Conservation (phyloP, 2,797 vertebrate genomes). For the Rallus crepitans region DNA sequence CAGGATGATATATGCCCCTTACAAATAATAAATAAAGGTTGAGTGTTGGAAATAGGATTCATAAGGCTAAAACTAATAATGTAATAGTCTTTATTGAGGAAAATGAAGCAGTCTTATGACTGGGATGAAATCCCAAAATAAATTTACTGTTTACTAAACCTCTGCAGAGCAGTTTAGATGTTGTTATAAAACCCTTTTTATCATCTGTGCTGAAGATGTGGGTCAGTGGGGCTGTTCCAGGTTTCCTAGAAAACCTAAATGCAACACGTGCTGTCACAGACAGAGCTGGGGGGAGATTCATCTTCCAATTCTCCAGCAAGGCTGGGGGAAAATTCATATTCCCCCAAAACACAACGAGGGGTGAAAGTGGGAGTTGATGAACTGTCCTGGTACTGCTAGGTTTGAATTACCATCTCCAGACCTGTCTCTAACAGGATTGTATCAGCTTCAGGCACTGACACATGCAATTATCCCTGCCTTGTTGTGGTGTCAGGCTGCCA, state of each 20-base stretch:
- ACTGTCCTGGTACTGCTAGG: background rate
- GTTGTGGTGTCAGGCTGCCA: background rate
- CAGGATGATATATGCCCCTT: slow-evolving; percentile 59
- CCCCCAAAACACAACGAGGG: rapidly evolving
- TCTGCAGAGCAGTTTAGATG: background rate
- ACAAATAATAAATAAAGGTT: slow-evolving; percentile 62
- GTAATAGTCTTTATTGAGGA: slow-evolving; percentile 1
- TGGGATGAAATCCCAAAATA: background rate
- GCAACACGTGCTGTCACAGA: background rate
- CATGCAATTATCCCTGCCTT: background rate
- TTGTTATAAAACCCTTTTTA: background rate
- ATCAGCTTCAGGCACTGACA: background rate
- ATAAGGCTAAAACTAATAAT: slow-evolving; percentile 39
- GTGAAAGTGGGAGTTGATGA: rapidly evolving
- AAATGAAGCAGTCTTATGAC: background rate
- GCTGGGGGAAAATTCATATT: background rate
- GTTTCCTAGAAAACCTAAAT: background rate
- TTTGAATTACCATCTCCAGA: background rate
- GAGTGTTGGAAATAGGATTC: slow-evolving; percentile 58
- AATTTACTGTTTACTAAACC: slow-evolving; percentile 42
- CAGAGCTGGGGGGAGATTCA: background rate
- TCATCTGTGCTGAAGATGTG: rapidly evolving
- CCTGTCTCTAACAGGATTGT: rapidly evolving
- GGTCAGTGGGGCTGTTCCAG: slow-evolving; percentile 9
- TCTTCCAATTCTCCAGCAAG: background rate